These are phyloP conservation scores for Thermophis baileyi DNA, from an alignment of 2,113 vertebrate species.

Conservation along the genomic window DNA sequence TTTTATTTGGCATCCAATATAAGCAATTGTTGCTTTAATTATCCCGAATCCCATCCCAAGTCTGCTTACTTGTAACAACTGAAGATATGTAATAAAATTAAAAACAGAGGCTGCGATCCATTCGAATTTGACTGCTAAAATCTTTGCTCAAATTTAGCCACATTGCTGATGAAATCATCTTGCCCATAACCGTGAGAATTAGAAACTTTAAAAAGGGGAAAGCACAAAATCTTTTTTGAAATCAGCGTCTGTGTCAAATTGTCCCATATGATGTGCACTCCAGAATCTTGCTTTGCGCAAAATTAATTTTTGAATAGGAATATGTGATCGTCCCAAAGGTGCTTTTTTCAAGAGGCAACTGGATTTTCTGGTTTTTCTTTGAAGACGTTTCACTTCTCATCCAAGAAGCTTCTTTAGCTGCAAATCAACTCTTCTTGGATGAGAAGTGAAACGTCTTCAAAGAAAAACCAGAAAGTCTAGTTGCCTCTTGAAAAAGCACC, in stretches of 20 bases:
- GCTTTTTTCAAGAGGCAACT: no score
- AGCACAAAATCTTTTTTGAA: not conserved
- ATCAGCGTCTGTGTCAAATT: not conserved
- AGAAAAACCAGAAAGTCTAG: no score
- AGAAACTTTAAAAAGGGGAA: not conserved
- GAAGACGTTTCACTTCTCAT: no score
- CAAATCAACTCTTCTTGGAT: no score
- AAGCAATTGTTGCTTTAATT: not conserved
- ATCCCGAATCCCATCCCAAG: not conserved
- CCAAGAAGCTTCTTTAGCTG: no score
- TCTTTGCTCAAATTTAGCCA: not conserved
- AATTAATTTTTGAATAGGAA: not conserved
- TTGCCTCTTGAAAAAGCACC: no score
- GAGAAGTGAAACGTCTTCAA: no score
- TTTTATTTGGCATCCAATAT: not conserved
- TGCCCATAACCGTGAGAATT: not conserved
- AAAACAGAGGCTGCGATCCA: not conserved
- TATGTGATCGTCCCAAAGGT: not conserved
- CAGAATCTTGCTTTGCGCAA: not conserved
- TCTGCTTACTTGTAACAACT: not conserved
- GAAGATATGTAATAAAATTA: not conserved
- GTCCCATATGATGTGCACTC: not conserved
- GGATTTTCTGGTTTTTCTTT: no score
- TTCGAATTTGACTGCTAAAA: not conserved
- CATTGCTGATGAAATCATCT: not conserved